Base-by-base conservation (phyloP, 2,888 invertebrate genomes). In the Pristionchus mayeri region DNA sequence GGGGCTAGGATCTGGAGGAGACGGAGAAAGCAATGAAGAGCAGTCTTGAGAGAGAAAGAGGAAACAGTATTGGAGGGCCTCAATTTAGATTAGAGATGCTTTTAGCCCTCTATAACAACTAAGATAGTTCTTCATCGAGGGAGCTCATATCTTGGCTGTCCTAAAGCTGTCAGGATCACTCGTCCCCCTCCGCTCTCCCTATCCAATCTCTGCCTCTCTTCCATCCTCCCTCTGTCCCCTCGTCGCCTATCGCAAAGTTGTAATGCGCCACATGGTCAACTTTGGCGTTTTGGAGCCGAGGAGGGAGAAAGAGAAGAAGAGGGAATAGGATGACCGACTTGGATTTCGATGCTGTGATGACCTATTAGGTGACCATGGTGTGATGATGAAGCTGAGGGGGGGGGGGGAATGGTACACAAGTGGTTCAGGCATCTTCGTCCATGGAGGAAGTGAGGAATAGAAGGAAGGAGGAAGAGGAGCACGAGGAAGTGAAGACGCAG, bases 41-140 rank as follows among this genome's bases (percentile, higher is more conserved):
- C 30, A 30, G 30, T 34, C 63, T 63, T 75, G 54, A 80, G 84
- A 84, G 71, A 71, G 67, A 84, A 71, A 54, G 50, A 75, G 81
- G 60, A 76, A 80, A 75, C 76, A 80, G 81, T 63, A 83, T 44
- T 82, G 71, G 82, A 79, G 85, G 84, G 60, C 24, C 50, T 84
- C 78, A 85, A 40, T 71, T 44, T 71, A 44, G 44, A 71, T 2
- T 37, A 44, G 71, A 71, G 3, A 63, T 34, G 21, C 40, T n/a
- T 24, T 63, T 34, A 34, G 34, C 63, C 75, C 48, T 78, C 30
- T 50, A 18, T 27, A 50, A n/a, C 24, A 9, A 13, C 76, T 37
- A 48, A 34, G 30, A 63, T 63, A 13, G 44, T 44, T 63, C 60
- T 63, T 63, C 63, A 34, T 18, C 34, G 27, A 44, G 75, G 13